Base-by-base conservation (phyloP, 2,113 vertebrate species). In the Microcebus lehilahytsara region DNA sequence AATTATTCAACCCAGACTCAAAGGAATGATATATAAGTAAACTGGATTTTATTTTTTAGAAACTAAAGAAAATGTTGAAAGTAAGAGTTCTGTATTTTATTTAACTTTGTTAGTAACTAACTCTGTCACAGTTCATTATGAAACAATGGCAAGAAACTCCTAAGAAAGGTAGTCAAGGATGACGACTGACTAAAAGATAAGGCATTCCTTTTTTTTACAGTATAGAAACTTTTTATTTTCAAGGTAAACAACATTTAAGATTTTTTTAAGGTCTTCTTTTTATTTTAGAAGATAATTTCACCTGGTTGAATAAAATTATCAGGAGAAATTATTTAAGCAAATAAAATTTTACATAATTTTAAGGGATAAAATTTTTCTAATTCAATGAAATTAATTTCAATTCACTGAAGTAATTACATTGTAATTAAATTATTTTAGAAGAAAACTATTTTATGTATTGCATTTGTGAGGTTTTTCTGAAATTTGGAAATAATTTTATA, bases 401-500 rank as follows among this genome's bases (percentile, higher is more conserved):
- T 34, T 85, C 53, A 95, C 81, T 74, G 20, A 85, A 97, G 95
- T 77, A 81, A 93, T 64, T 62, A 91, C 6, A 94, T 60, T 66
- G 77, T 89, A 92, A 89, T n/a, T 84, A 95, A 89, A 51, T 71
- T 96, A 87, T 37, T 80, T 94, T 67, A 67, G 42, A 81, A 85
- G 11, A 91, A 96, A 83, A 93, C 53, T 85, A n/a, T 13, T 78
- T 80, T 83, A 91, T 71, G 89, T 79, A 84, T 4, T 85, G 25
- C 46, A 49, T 6, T 87, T 96, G 19, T 77, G 16, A 92, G 22
- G 30, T 75, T 71, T 69, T 80, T 25, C n/a, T 85, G 11, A 96
- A 86, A 95, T 83, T 93, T 49, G 92, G 34, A 93, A 92, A 85
- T 91, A 11, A 89, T 62, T 84, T 83, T 84, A 96, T 95, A 99